Conservation (phyloP, 2,113 vertebrate genomes). For the Perca flavescens region DNA sequence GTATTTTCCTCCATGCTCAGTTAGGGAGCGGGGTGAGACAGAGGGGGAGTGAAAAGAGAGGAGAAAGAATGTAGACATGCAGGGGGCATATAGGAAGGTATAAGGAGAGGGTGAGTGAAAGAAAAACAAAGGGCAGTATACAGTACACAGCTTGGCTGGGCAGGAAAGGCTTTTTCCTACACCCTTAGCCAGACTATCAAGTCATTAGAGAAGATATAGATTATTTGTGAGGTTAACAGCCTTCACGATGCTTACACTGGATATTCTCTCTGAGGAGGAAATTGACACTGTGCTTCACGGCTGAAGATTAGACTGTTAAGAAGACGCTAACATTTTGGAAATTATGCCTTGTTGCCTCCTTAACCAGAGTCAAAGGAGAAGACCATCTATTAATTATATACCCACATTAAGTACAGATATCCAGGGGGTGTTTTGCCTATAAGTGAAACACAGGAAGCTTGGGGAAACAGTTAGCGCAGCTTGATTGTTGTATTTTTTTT, state of each 20-base stretch:
- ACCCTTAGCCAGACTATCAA: not conserved
- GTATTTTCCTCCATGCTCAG: slow-evolving; percentile 77
- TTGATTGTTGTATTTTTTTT: not conserved
- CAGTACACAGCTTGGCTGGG: not conserved
- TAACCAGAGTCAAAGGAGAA: slow-evolving; percentile 6
- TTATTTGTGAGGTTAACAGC: slow-evolving; percentile 33
- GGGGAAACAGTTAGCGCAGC: not conserved
- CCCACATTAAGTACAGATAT: not conserved
- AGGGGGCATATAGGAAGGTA: slow-evolving; percentile 31
- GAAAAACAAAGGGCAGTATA: slow-evolving; percentile 18
- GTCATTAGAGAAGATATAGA: slow-evolving; percentile 35
- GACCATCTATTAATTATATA: not conserved
- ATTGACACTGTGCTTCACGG: not conserved
- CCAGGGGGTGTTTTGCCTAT: not conserved
- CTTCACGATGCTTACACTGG: slow-evolving; percentile 9
- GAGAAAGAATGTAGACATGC: slow-evolving; percentile 47
- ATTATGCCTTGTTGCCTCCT: not conserved
- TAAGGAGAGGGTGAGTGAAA: slow-evolving; percentile 8
- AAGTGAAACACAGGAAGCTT: not conserved
- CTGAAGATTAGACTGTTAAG: slow-evolving; percentile 9
- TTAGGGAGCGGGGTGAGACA: slow-evolving; percentile 66
- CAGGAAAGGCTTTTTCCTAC: slow-evolving; percentile 2
- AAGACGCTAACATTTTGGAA: slow-evolving; percentile 5
- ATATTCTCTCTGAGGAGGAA: not conserved
- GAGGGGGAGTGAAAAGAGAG: slow-evolving; percentile 55